phyloP scores from a whole-genome alignment of 2,797 vertebrate species.

The Anolis apletophallus region DNA sequence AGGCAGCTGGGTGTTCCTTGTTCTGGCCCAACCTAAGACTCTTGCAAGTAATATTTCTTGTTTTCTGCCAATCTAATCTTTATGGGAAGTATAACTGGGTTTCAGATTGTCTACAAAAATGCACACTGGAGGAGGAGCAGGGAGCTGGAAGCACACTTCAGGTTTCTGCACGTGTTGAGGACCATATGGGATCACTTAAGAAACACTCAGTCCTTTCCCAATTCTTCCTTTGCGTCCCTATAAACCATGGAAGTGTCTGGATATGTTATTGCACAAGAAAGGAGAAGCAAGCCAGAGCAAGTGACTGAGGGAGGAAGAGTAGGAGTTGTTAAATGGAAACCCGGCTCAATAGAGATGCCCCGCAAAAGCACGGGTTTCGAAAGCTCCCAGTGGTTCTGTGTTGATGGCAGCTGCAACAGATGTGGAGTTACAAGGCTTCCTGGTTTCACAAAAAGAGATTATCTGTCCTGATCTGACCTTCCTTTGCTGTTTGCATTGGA shows the following conservation, averaged over 20 bases:
- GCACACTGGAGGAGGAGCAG: constrained; percentile 6
- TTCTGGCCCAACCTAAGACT: constrained; percentile 23
- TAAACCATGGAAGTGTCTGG: constrained; percentile 31
- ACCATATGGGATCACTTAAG: constrained; percentile 36
- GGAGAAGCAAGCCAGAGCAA: constrained; percentile 13
- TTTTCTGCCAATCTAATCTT: constrained; percentile 41
- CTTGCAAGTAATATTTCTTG: constrained; percentile 24
- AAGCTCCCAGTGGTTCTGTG: constrained; percentile 12
- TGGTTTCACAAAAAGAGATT: constrained; percentile 39
- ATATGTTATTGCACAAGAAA: constrained; percentile 42
- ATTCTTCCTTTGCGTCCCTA: constrained; percentile 30
- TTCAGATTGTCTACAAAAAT: constrained; percentile 38
- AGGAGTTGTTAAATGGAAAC: constrained; percentile 14
- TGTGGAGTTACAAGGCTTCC: constrained; percentile 36
- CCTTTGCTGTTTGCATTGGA: neutral
- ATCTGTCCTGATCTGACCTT: constrained; percentile 40
- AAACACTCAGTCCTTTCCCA: constrained; percentile 39
- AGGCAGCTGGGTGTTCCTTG: constrained; percentile 27
- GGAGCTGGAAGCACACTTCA: constrained; percentile 25
- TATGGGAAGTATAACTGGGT: constrained; percentile 35
- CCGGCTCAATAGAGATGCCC: constrained; percentile 19
- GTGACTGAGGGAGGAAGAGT: neutral
- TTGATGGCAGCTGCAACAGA: constrained; percentile 42
- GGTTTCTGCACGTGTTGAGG: constrained; percentile 14
- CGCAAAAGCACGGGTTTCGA: constrained; percentile 6